phyloP scores from a whole-genome alignment of 2,113 vertebrate genomes.

The Motacilla alba region DNA sequence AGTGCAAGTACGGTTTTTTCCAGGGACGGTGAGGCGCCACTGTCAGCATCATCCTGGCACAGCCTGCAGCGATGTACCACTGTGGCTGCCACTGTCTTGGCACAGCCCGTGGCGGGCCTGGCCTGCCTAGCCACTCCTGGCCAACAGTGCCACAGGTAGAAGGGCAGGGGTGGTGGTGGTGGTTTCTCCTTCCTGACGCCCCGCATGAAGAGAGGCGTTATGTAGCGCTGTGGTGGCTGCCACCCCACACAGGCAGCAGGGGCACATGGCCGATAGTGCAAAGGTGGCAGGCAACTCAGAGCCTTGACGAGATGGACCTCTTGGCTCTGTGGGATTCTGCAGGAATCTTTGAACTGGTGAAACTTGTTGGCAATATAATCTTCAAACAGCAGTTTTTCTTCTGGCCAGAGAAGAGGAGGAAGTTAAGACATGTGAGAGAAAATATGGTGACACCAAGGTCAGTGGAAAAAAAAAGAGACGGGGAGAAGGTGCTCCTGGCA shows the following conservation, averaged over 20 bases:
- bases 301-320: no score
- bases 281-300: background rate
- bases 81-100: rapidly evolving
- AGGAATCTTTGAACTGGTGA: background rate
- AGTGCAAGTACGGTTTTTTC: rapidly evolving
- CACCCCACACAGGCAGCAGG: rapidly evolving
- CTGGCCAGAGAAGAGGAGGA: background rate
- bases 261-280: rapidly evolving
- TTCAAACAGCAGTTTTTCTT: background rate
- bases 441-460: background rate
- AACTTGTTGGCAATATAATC: background rate
- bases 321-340: rapidly evolving
- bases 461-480: background rate
- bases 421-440: background rate
- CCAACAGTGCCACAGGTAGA: background rate
- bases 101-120: rapidly evolving
- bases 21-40: rapidly evolving
- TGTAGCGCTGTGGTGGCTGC: rapidly evolving
- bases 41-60: background rate
- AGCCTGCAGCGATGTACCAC: rapidly evolving
- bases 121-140: background rate
- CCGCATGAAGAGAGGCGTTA: rapidly evolving
- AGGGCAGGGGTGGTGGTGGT: background rate
- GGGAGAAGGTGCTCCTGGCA: background rate
- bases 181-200: background rate